A percentile compares a stretch with the other conserved stretches of the same genome.
Evolutionary conservation across 1,140 invertebrate species (phyloP).

Genomic region (Anadara kagoshimensis): DNA sequence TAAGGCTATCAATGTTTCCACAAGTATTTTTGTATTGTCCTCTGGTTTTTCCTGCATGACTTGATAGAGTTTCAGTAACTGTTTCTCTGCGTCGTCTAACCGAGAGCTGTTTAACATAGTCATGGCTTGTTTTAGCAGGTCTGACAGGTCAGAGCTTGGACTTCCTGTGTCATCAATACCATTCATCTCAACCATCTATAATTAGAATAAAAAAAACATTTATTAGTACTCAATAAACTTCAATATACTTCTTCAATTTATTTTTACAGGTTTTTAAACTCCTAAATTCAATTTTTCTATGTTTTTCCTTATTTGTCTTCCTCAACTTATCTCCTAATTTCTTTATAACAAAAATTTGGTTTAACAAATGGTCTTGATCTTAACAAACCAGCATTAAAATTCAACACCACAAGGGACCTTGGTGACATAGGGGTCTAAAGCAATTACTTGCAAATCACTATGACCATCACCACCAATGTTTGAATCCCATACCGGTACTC

Average conservation of each 20-base stretch:
- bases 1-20: conserved; percentile 58
- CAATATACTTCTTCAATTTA: background rate
- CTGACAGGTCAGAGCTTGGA: conserved; percentile 30
- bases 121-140: conserved; percentile 49
- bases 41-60: conserved; percentile 61
- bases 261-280: background rate
- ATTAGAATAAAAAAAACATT: background rate
- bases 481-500: no score
- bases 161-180: conserved; percentile 5
- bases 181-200: conserved; percentile 31
- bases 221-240: background rate
- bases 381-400: no score
- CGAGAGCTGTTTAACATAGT: conserved; percentile 59
- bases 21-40: conserved; percentile 50
- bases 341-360: background rate
- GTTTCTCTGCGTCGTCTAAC: conserved; percentile 62
- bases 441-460: no score
- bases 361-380: no score
- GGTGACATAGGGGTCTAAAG: no score
- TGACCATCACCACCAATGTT: no score
- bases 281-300: background rate
- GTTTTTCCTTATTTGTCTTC: background rate
- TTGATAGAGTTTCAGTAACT: conserved; percentile 56
- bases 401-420: no score
- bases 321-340: background rate